phyloP scores from a whole-genome alignment of 2,888 invertebrate species.

The Physocephala rufipes region DNA sequence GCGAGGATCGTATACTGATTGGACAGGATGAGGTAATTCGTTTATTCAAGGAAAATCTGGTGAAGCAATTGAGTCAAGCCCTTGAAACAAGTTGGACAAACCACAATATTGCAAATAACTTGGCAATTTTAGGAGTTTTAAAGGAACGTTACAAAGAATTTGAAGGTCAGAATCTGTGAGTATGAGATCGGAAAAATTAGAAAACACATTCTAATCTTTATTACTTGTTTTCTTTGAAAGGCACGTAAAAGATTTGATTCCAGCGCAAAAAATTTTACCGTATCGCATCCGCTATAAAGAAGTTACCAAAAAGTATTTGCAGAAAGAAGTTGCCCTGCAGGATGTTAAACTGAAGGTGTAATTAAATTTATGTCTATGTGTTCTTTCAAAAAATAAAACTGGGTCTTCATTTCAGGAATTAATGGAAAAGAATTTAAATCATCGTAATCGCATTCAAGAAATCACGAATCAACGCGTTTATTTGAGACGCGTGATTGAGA shows the following conservation, averaged over 20 bases:
- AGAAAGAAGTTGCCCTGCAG: conserved; percentile 49
- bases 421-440: conserved; percentile 25
- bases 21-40: conserved; percentile 44
- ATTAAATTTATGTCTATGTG: neutral
- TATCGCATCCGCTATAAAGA: conserved; percentile 49
- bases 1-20: conserved; percentile 44
- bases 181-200: neutral
- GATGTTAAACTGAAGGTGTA: conserved; percentile 46
- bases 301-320: conserved; percentile 45
- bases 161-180: conserved; percentile 49
- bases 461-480: conserved; percentile 37
- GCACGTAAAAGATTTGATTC: conserved; percentile 48
- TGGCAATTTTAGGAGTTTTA: conserved; percentile 48
- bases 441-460: conserved; percentile 36
- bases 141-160: conserved; percentile 49
- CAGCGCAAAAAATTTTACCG: conserved; percentile 48
- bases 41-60: conserved; percentile 44
- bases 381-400: no score
- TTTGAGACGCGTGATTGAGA: conserved; percentile 34
- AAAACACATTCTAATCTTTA: neutral
- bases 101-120: conserved; percentile 45
- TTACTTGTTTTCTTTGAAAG: conserved; percentile 39
- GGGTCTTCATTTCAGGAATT: conserved; percentile 14
- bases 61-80: conserved; percentile 39
- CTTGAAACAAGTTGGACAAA: conserved; percentile 49